phyloP scores from a whole-genome alignment of 2,888 invertebrate species.

The Volucella zonaria region DNA sequence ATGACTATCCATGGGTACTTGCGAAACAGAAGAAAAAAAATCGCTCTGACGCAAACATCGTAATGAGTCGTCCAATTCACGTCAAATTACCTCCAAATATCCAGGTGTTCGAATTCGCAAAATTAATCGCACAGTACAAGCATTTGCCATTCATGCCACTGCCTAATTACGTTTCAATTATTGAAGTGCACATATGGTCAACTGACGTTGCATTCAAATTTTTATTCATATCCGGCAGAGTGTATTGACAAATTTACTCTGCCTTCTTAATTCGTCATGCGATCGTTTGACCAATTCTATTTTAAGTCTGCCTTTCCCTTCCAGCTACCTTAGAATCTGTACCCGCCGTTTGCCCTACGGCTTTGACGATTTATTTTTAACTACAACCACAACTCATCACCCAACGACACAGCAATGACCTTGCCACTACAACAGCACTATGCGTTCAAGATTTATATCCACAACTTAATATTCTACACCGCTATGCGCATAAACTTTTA shows the following conservation, averaged over 20 bases:
- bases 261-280: not conserved
- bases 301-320: no score
- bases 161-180: not conserved
- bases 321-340: no score
- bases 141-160: not conserved
- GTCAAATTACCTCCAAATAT: not conserved
- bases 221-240: not conserved
- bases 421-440: constrained; percentile 49
- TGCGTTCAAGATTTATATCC: constrained; percentile 31
- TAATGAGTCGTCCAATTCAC: not conserved
- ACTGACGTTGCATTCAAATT: constrained; percentile 30
- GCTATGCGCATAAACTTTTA: constrained; percentile 51
- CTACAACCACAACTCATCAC: constrained; percentile 25
- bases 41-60: not conserved
- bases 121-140: not conserved
- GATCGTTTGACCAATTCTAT: no score
- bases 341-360: not conserved
- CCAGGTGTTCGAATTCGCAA: not conserved
- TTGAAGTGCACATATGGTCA: not conserved
- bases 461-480: constrained; percentile 54
- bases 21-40: not conserved
- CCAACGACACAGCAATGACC: constrained; percentile 53
- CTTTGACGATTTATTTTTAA: not conserved
- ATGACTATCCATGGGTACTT: not conserved
- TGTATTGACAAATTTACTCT: no score